Evolutionary conservation across 2,797 vertebrate genomes (phyloP).

Genomic region (Pteronotus mesoamericanus): DNA sequence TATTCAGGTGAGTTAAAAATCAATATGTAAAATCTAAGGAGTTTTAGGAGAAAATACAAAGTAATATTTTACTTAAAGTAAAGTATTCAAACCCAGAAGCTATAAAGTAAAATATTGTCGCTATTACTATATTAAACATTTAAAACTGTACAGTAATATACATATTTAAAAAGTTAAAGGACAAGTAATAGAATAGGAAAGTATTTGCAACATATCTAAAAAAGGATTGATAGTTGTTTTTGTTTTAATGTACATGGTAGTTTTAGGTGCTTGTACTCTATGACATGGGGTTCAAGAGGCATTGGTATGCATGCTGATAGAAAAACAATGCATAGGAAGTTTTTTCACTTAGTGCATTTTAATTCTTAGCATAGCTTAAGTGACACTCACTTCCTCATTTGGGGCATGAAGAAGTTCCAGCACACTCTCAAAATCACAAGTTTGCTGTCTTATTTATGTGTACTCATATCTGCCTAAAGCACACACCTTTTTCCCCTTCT

Average conservation of each 20-base stretch:
- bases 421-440: not conserved
- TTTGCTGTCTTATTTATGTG: not conserved
- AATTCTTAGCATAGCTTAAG: not conserved
- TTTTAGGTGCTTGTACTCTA: not conserved
- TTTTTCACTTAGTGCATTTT: conserved; percentile 21
- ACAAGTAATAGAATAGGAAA: no score
- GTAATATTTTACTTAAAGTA: no score
- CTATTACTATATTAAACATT: no score
- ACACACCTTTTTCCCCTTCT: conserved; percentile 25
- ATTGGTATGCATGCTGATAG: not conserved
- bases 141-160: no score
- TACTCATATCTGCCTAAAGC: not conserved
- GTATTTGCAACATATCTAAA: no score
- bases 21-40: no score
- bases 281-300: not conserved
- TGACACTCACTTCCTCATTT: not conserved
- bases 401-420: not conserved
- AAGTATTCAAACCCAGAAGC: no score
- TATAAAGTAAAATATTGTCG: no score
- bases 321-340: not conserved
- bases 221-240: no score
- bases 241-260: not conserved
- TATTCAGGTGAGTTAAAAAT: no score
- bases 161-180: no score
- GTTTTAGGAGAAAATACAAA: no score